Evolutionary conservation across 2,113 vertebrate genomes (phyloP).

Genomic region (Theristicus caerulescens): DNA sequence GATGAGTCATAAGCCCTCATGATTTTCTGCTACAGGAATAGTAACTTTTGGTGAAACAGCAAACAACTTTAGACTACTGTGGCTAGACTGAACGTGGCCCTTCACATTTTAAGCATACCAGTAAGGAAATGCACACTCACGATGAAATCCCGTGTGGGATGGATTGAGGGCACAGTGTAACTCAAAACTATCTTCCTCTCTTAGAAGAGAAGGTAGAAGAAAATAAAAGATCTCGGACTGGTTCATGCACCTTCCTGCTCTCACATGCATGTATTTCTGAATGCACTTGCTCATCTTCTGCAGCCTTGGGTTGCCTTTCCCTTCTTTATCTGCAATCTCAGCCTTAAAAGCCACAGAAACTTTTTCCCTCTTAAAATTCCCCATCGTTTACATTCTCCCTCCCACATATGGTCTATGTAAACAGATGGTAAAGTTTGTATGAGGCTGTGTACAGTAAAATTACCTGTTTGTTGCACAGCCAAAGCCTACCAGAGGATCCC

Average conservation of each 20-base stretch:
- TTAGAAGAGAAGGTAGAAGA: not conserved
- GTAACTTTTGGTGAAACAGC: not conserved
- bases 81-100: not conserved
- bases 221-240: not conserved
- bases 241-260: not conserved
- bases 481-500: not conserved
- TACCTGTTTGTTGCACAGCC: not conserved
- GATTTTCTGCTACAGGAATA: not conserved
- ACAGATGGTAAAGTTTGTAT: not conserved
- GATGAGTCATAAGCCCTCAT: not conserved
- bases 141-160: not conserved
- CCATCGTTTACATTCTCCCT: not conserved
- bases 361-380: not conserved
- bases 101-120: not conserved
- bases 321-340: not conserved
- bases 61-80: not conserved
- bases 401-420: not conserved
- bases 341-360: not conserved
- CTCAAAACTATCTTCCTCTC: not conserved
- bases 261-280: not conserved
- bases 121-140: not conserved
- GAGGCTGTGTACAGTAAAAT: not conserved
- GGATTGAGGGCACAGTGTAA: fast-evolving
- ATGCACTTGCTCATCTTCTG: not conserved
- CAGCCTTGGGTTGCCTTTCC: not conserved